These are phyloP conservation scores for Sciurus vulgaris DNA, from an alignment of 2,797 vertebrate species.

Conservation along the genomic window DNA sequence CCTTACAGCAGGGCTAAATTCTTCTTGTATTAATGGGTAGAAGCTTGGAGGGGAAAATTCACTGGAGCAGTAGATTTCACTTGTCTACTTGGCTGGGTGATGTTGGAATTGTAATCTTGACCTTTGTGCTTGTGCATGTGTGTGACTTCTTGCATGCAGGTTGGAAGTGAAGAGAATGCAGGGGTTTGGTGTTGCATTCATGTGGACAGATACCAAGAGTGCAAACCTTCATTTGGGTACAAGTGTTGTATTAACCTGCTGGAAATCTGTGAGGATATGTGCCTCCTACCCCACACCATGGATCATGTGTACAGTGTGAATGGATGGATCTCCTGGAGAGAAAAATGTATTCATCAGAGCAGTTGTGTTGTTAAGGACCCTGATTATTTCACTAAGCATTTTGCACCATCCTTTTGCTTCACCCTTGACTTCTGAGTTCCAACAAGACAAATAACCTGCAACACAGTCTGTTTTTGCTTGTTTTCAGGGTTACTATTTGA, in stretches of 20 bases:
- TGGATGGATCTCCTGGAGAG: background rate
- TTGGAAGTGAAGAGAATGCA: slow-evolving; percentile 8
- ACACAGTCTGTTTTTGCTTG: background rate
- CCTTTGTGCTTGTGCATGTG: background rate
- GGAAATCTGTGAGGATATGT: background rate
- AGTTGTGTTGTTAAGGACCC: background rate
- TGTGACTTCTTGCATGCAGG: background rate
- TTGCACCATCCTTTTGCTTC: background rate
- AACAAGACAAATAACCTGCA: background rate
- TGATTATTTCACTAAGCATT: background rate
- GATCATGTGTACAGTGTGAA: background rate
- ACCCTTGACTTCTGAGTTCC: slow-evolving; percentile 35
- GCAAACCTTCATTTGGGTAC: background rate
- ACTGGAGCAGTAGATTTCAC: background rate
- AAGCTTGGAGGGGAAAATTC: background rate
- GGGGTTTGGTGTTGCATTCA: background rate
- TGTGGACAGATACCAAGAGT: slow-evolving; percentile 56
- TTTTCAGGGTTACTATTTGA: background rate
- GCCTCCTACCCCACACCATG: background rate
- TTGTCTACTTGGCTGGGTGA: background rate
- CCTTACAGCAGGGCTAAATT: background rate
- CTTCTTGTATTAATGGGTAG: background rate
- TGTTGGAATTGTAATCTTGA: slow-evolving; percentile 15
- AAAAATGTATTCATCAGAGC: background rate
- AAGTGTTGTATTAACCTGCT: slow-evolving; percentile 1